Conservation (phyloP, 2,113 vertebrate species). For the Macquaria ambigua region DNA sequence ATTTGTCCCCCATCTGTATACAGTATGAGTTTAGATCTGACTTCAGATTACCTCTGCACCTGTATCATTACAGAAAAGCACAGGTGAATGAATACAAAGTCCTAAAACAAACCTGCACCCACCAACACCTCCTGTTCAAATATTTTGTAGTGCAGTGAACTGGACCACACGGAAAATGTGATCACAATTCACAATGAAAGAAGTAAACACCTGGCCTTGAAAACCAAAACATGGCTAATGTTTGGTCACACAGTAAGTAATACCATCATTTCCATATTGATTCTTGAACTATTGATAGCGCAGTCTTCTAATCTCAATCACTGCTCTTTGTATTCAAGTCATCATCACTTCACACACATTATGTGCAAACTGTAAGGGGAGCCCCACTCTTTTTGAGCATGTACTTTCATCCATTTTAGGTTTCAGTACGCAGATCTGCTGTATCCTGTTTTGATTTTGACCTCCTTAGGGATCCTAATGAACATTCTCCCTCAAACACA, state of each 20-base stretch:
- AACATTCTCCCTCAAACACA: slow-evolving; percentile 27
- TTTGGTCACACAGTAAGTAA: not conserved
- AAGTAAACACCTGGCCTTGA: slow-evolving; percentile 8
- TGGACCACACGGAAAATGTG: slow-evolving; percentile 34
- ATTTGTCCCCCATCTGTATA: not conserved
- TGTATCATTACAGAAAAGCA: not conserved
- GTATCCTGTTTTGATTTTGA: slow-evolving; percentile 23
- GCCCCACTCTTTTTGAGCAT: not conserved
- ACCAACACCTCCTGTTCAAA: slow-evolving; percentile 36
- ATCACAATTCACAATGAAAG: slow-evolving; percentile 10
- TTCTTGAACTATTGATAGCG: not conserved
- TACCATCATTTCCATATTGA: slow-evolving; percentile 21
- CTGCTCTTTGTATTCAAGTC: slow-evolving; percentile 10
- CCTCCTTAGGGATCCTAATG: slow-evolving; percentile 37
- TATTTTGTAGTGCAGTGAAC: slow-evolving; percentile 18
- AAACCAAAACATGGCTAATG: slow-evolving; percentile 25
- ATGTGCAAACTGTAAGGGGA: not conserved
- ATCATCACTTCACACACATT: not conserved
- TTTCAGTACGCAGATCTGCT: not conserved
- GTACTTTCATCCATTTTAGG: slow-evolving; percentile 32
- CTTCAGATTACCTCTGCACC: not conserved
- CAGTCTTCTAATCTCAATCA: not conserved
- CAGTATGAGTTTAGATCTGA: not conserved
- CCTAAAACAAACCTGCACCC: not conserved
- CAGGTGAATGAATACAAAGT: not conserved